Percentiles rank a stretch among this genome's conserved stretches.
These are phyloP conservation scores for Distichodus sexfasciatus DNA, from an alignment of 2,797 vertebrate genomes.

Conservation along the genomic window DNA sequence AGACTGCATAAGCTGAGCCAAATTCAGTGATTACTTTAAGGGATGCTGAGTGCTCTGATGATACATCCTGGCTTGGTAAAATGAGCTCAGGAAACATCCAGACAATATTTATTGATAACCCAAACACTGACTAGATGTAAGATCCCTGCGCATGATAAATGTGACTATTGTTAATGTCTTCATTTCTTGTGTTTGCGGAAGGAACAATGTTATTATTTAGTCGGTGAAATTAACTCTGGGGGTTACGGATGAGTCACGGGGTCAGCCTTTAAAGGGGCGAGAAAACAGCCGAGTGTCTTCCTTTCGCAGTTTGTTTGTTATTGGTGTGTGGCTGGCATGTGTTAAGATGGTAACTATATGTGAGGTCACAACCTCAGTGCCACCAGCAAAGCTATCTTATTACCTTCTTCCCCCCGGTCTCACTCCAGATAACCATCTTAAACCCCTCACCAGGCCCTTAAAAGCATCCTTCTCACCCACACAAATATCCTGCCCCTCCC, in stretches of 20 bases:
- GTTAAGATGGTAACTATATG: slow-evolving; percentile 53
- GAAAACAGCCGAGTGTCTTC: slow-evolving; percentile 35
- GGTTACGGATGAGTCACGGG: slow-evolving; percentile 33
- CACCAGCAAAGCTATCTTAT: slow-evolving; percentile 70
- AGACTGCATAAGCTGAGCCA: neutral
- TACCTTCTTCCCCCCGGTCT: slow-evolving; percentile 45
- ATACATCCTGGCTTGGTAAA: neutral
- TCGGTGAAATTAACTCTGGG: slow-evolving; percentile 22
- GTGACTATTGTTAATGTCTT: slow-evolving; percentile 14
- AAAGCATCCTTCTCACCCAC: slow-evolving; percentile 49
- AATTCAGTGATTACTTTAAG: neutral
- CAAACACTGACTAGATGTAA: slow-evolving; percentile 7
- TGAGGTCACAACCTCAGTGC: slow-evolving; percentile 69
- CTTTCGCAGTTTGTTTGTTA: slow-evolving; percentile 67
- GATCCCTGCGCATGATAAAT: neutral
- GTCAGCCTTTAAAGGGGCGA: slow-evolving; percentile 33
- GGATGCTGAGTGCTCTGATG: neutral
- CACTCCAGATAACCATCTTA: slow-evolving; percentile 50
- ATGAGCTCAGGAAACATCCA: neutral
- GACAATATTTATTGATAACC: slow-evolving; percentile 1
- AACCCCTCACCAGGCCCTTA: slow-evolving; percentile 39
- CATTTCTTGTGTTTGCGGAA: slow-evolving; percentile 34
- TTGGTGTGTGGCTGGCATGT: slow-evolving; percentile 65
- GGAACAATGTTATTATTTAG: slow-evolving; percentile 51
- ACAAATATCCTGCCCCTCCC: slow-evolving; percentile 29